phyloP scores from a whole-genome alignment of 2,797 vertebrate genomes.

The Sebastes variabilis region DNA sequence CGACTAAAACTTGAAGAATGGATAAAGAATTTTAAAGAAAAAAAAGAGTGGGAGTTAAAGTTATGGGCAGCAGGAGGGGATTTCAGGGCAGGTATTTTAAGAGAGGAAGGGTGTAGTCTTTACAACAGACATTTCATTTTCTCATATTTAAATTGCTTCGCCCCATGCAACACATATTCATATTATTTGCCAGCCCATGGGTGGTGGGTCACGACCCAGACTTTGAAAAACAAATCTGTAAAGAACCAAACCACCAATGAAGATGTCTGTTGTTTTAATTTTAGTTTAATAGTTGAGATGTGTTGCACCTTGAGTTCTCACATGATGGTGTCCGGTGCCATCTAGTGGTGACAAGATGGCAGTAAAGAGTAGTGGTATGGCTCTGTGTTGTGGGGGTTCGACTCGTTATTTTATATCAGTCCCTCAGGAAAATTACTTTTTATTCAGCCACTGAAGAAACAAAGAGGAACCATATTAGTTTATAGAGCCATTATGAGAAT shows the following conservation, averaged over 20 bases:
- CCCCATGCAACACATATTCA: background rate
- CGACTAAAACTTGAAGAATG: constrained; percentile 11
- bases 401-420: background rate
- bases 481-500: constrained; percentile 11
- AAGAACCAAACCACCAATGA: constrained; percentile 15
- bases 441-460: constrained; percentile 14
- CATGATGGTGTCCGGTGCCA: constrained; percentile 60
- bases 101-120: background rate
- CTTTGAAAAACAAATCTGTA: constrained; percentile 4
- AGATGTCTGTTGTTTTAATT: constrained; percentile 10
- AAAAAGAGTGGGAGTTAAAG: constrained; percentile 15
- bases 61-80: background rate
- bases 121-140: background rate
- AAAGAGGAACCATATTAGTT: constrained; percentile 14
- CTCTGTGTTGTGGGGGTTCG: background rate
- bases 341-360: constrained; percentile 61
- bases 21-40: background rate
- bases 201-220: constrained; percentile 1
- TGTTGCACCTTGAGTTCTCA: constrained; percentile 5
- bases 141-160: background rate
- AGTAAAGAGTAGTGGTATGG: background rate
- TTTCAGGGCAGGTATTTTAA: constrained; percentile 8
- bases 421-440: constrained; percentile 18
- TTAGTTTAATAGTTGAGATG: constrained; percentile 4
- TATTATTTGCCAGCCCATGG: background rate